Evolutionary conservation across 2,888 invertebrate species (phyloP).

Genomic region (Oxyscelio sp.): DNA sequence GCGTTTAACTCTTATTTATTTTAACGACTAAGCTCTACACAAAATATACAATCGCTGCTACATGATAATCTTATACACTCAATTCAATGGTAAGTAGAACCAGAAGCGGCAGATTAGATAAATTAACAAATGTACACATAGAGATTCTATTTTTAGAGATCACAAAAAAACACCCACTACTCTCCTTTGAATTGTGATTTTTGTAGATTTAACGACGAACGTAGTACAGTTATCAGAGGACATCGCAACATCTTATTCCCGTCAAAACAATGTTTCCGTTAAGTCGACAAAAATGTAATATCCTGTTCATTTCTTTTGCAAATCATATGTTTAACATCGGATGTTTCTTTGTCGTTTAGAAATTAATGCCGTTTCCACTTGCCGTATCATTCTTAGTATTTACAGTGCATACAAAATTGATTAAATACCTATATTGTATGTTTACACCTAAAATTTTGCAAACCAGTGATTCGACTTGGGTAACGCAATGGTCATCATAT

Average conservation of each 20-base stretch:
- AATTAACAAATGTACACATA: constrained; percentile 71
- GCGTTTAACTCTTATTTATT: constrained; percentile 55
- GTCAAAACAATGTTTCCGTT: constrained; percentile 24
- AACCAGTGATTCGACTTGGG: constrained; percentile 28
- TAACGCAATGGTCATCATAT: constrained; percentile 6
- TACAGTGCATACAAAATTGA: constrained; percentile 71
- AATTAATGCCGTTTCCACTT: constrained; percentile 58
- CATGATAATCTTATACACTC: constrained; percentile 69
- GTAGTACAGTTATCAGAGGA: constrained; percentile 28
- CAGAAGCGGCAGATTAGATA: constrained; percentile 68
- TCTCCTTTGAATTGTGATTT: constrained; percentile 40
- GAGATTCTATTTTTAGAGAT: constrained; percentile 73
- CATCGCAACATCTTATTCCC: constrained; percentile 14
- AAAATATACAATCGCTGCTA: constrained; percentile 73
- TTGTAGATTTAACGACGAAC: constrained; percentile 52
- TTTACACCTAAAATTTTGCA: constrained; percentile 47
- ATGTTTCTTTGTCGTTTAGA: constrained; percentile 49
- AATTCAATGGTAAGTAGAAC: constrained; percentile 68
- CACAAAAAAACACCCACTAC: constrained; percentile 69
- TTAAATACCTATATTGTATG: constrained; percentile 65
- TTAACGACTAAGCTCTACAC: constrained; percentile 67
- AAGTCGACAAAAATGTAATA: constrained; percentile 55
- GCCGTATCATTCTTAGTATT: constrained; percentile 64
- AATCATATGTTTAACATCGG: constrained; percentile 31
- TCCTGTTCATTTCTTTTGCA: neutral